phyloP scores from a whole-genome alignment of 2,888 invertebrate species.

The Synergus umbraculus region DNA sequence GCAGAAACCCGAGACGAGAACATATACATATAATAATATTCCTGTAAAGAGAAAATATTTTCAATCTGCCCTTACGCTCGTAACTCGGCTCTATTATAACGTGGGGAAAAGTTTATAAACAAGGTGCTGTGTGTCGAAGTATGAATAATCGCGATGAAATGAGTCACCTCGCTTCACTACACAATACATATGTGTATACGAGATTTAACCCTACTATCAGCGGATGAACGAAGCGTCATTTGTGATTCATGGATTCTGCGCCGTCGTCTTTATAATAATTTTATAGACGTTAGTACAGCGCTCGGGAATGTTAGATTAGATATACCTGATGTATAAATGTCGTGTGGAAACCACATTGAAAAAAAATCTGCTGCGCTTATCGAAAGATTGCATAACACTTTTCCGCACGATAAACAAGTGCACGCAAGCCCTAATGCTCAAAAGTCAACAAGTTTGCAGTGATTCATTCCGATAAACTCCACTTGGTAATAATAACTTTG shows the following conservation, averaged over 20 bases:
- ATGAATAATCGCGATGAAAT: constrained; percentile 23
- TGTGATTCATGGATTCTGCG: constrained; percentile 68
- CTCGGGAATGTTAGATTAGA: constrained; percentile 67
- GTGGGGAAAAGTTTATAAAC: not conserved
- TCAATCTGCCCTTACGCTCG: not conserved
- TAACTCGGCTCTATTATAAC: not conserved
- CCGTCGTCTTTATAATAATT: constrained; percentile 59
- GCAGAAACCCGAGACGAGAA: no score
- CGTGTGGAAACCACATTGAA: not conserved
- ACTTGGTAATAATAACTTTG: not conserved
- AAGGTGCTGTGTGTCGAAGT: not conserved
- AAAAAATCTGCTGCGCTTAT: not conserved
- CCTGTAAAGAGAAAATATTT: constrained; percentile 1
- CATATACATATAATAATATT: no score
- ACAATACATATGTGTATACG: not conserved
- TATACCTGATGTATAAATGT: constrained; percentile 52
- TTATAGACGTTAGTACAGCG: constrained; percentile 52
- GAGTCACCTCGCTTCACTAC: constrained; percentile 20
- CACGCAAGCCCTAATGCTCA: not conserved
- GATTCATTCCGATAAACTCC: not conserved
- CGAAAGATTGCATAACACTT: constrained; percentile 15
- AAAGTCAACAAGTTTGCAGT: constrained; percentile 12
- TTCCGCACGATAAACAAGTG: not conserved
- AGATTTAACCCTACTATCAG: constrained; percentile 13
- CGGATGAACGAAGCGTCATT: constrained; percentile 32